These are phyloP conservation scores for Phortica okadai DNA, from an alignment of 2,888 invertebrate species.

Conservation along the genomic window DNA sequence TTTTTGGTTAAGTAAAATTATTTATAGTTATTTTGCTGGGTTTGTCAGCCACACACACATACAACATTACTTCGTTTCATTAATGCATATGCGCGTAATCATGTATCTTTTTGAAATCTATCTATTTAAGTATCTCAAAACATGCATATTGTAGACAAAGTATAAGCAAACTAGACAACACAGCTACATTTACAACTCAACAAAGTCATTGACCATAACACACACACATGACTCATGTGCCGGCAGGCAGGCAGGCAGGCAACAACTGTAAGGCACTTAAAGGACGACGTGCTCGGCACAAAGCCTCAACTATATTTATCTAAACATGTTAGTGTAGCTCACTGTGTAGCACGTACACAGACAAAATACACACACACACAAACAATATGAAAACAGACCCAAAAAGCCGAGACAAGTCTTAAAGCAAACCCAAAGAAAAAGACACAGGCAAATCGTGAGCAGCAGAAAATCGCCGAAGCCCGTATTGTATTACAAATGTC, in stretches of 20 bases:
- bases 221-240: background rate
- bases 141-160: background rate
- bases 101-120: background rate
- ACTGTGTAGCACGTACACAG: background rate
- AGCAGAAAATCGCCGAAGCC: background rate
- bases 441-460: background rate
- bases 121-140: background rate
- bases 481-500: background rate
- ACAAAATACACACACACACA: background rate
- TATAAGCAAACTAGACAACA: background rate
- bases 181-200: conserved; percentile 5
- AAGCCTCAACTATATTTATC: background rate
- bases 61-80: too few species aligned
- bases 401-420: background rate
- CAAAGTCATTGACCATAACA: conserved; percentile 20
- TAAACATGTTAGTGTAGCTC: background rate
- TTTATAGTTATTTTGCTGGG: too few species aligned
- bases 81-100: too few species aligned
- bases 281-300: conserved; percentile 20
- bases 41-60: too few species aligned
- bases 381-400: background rate
- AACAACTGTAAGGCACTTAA: background rate
- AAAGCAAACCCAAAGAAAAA: background rate
- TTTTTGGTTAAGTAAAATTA: too few species aligned
- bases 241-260: background rate